Evolutionary conservation across 2,113 vertebrate genomes (phyloP).

Genomic region (Okapia johnstoni): DNA sequence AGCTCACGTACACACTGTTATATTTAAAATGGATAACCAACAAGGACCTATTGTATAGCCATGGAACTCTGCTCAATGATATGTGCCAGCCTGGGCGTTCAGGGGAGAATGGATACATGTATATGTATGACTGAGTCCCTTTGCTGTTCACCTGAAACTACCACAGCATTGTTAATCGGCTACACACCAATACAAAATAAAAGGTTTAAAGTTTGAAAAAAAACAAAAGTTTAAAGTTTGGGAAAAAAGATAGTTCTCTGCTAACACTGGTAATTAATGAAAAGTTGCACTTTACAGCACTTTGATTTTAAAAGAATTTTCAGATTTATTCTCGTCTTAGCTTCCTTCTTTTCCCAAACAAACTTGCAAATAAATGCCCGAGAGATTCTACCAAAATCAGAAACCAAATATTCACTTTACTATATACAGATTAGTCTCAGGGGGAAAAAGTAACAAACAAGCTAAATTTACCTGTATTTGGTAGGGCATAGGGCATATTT

Average conservation of each 20-base stretch:
- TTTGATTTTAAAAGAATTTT: constrained; percentile 2
- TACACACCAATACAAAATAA: background rate
- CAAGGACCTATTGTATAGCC: background rate
- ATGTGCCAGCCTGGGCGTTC: background rate
- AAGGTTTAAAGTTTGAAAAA: background rate
- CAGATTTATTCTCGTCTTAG: background rate
- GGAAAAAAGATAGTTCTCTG: background rate
- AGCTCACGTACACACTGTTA: background rate
- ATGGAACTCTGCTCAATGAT: background rate
- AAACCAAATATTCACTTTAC: constrained; percentile 1
- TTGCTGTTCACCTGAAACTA: background rate
- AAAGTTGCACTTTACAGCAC: background rate
- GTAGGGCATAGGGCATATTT: background rate
- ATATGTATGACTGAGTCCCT: background rate
- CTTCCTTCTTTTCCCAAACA: constrained; percentile 1
- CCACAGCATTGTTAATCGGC: background rate
- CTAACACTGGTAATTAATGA: background rate
- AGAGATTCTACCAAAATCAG: constrained; percentile 12
- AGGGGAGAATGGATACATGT: background rate
- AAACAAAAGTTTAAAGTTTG: background rate
- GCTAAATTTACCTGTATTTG: background rate
- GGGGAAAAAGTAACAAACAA: background rate
- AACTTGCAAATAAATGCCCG: background rate
- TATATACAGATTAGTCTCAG: background rate
- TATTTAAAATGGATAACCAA: background rate